A percentile compares a stretch with the other conserved stretches of the same genome.
These are phyloP conservation scores for Adelognathus sp. DNA, from an alignment of 2,888 invertebrate species.

Conservation along the genomic window DNA sequence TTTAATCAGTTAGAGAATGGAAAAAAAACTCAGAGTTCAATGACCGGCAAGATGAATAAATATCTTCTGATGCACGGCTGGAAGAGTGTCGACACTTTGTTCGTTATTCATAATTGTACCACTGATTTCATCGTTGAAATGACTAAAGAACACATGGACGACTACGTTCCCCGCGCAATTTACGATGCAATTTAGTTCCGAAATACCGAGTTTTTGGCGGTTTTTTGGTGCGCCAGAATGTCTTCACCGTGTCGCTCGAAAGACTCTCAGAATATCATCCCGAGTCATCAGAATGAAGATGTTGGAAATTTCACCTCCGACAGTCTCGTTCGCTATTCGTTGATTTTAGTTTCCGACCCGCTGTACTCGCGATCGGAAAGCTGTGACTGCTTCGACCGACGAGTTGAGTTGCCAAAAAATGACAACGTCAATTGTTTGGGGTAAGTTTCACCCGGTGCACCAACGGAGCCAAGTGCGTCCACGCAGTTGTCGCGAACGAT, in stretches of 20 bases:
- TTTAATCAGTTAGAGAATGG: not conserved
- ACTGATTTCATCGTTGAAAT: not conserved
- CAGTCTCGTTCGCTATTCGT: too few species aligned
- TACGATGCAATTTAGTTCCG: too few species aligned
- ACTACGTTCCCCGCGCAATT: too few species aligned
- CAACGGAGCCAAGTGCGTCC: not conserved
- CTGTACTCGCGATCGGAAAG: not conserved
- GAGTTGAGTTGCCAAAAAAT: slow-evolving; percentile 1
- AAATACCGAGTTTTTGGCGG: too few species aligned
- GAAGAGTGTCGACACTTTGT: slow-evolving; percentile 9
- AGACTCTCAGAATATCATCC: too few species aligned
- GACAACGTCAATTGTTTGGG: not conserved
- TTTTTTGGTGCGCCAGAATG: too few species aligned
- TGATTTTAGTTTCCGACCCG: too few species aligned
- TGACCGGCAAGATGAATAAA: not conserved
- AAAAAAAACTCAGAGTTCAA: not conserved
- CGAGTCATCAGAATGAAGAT: too few species aligned
- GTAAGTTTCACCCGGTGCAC: not conserved
- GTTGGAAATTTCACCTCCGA: too few species aligned
- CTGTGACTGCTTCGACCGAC: not conserved
- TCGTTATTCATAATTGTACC: slow-evolving; percentile 34
- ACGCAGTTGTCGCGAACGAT: not conserved
- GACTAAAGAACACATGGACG: slow-evolving; percentile 24
- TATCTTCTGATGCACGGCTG: not conserved
- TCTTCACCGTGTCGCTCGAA: too few species aligned